Percentiles rank a stretch among this genome's conserved stretches.
phyloP scores from a whole-genome alignment of 2,797 vertebrate genomes.

The Phyllotis vaccarum region DNA sequence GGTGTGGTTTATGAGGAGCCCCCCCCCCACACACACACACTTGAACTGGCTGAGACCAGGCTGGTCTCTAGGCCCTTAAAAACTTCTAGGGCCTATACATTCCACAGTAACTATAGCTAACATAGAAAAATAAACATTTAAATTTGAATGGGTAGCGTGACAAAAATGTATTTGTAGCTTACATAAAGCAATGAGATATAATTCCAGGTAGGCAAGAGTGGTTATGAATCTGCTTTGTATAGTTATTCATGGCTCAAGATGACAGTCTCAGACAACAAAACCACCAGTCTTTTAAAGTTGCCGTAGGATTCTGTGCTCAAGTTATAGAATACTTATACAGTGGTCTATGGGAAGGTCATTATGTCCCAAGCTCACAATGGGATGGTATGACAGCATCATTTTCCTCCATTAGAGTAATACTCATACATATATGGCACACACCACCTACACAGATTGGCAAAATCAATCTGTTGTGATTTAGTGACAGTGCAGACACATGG shows the following conservation, averaged over 20 bases:
- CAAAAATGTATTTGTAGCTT: background rate
- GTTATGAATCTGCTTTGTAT: background rate
- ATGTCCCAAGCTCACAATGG: background rate
- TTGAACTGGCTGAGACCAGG: no score
- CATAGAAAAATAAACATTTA: background rate
- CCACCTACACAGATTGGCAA: background rate
- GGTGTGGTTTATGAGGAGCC: no score
- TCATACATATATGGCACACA: background rate
- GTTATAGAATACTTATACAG: background rate
- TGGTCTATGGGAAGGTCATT: background rate
- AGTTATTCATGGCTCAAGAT: background rate
- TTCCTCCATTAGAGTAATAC: background rate
- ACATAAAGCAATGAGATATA: background rate
- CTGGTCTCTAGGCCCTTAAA: no score
- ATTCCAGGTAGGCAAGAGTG: background rate
- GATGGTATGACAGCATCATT: background rate
- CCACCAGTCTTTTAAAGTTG: background rate
- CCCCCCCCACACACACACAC: no score
- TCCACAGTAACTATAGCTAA: background rate
- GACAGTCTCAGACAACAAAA: background rate
- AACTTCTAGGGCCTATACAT: no score
- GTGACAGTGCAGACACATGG: rapidly evolving
- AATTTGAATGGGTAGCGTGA: background rate
- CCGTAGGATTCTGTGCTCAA: background rate
- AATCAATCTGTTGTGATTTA: background rate